These are phyloP conservation scores for Pelagia noctiluca DNA, from an alignment of 30 jellyfish, hydroid and myxozoan species.

Conservation along the genomic window DNA sequence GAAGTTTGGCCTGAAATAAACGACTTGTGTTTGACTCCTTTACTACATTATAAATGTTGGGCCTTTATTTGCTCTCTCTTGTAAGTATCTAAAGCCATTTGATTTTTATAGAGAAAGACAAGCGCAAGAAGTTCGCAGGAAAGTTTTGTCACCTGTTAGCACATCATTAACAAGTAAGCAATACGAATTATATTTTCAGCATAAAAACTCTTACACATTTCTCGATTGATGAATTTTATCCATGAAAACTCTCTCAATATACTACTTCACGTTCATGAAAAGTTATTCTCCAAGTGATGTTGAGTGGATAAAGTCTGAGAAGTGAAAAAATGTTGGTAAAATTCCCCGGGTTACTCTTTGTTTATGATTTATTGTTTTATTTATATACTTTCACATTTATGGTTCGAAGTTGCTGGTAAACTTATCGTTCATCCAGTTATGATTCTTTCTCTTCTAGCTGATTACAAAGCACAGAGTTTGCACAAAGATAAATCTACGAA, in stretches of 20 bases:
- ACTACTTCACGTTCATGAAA: not conserved
- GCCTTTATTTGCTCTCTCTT: too few relatives aligned
- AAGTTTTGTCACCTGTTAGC: slow-evolving; percentile 54
- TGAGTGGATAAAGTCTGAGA: not conserved
- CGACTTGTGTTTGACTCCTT: not conserved
- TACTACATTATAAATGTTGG: not conserved
- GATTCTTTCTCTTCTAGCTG: slow-evolving; percentile 34
- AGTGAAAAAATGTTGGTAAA: not conserved
- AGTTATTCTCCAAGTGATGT: not conserved
- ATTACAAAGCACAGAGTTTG: slow-evolving; percentile 21
- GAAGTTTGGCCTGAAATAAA: not conserved
- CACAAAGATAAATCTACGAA: slow-evolving; percentile 51
- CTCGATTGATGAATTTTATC: too few relatives aligned
- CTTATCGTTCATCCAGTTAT: not conserved
- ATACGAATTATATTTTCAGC: too few relatives aligned
- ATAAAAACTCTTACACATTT: too few relatives aligned
- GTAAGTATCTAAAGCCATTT: not conserved
- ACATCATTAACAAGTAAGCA: slow-evolving; percentile 43
- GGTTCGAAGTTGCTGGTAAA: too few relatives aligned
- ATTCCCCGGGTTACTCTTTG: not conserved
- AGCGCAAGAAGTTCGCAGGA: slow-evolving; percentile 69
- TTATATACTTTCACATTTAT: not conserved
- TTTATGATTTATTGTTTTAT: not conserved
- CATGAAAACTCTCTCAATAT: not conserved
- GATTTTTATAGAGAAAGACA: slow-evolving; percentile 47